phyloP scores from a whole-genome alignment of 2,888 invertebrate genomes.

The Drosophila nigricruria region DNA sequence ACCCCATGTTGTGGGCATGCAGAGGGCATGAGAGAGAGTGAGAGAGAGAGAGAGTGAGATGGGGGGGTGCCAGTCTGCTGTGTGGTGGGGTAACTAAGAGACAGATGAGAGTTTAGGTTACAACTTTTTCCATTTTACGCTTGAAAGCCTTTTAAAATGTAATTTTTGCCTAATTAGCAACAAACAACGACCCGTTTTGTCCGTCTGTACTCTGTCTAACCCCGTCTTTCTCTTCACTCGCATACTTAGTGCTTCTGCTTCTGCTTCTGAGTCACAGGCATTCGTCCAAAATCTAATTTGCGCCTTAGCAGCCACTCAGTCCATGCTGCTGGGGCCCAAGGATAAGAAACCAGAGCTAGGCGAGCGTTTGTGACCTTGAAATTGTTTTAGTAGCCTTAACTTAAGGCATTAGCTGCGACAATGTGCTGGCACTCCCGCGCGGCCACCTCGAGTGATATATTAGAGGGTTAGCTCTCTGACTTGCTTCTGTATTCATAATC shows the following conservation, averaged over 20 bases:
- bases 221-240: background rate
- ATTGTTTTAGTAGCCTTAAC: conserved; percentile 67
- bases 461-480: conserved; percentile 27
- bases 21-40: conserved; percentile 26
- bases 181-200: conserved; percentile 58
- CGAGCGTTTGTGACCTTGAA: conserved; percentile 46
- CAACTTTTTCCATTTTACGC: conserved; percentile 83
- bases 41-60: background rate
- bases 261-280: conserved; percentile 41
- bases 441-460: conserved; percentile 43
- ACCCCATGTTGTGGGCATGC: conserved; percentile 45
- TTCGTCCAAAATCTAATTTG: conserved; percentile 72
- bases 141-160: conserved; percentile 79
- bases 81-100: conserved; percentile 3
- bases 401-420: conserved; percentile 65
- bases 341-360: conserved; percentile 48
- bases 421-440: conserved; percentile 50
- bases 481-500: conserved; percentile 47
- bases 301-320: conserved; percentile 65
- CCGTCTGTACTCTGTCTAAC: conserved; percentile 15
- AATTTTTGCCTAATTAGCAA: conserved; percentile 82
- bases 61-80: background rate
- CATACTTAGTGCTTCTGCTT: conserved; percentile 10
- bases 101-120: conserved; percentile 37
- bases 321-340: conserved; percentile 58